phyloP scores from a whole-genome alignment of 2,113 vertebrate species.

The Glareola pratincola region DNA sequence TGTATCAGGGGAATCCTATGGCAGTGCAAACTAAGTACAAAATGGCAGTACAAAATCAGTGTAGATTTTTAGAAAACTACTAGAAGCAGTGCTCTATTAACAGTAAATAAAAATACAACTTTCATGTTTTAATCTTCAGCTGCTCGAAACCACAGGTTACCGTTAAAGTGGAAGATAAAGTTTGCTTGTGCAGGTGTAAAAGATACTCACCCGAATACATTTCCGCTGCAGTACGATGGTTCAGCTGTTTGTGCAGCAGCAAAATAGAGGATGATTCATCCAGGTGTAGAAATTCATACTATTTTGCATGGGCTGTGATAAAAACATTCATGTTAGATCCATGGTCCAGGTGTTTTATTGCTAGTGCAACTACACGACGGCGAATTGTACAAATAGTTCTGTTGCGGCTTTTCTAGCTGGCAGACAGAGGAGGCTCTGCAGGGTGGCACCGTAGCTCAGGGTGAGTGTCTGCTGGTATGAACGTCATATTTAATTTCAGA shows the following conservation, averaged over 20 bases:
- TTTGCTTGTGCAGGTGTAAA: background rate
- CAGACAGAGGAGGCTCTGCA: background rate
- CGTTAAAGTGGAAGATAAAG: fast-evolving
- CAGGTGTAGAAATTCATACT: background rate
- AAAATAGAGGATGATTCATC: background rate
- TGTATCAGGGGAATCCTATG: background rate
- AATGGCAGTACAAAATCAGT: background rate
- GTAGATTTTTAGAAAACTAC: background rate
- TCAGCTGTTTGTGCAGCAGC: background rate
- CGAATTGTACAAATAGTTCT: background rate
- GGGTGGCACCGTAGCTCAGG: background rate
- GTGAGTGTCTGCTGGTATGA: background rate
- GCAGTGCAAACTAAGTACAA: background rate
- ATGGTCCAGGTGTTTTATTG: background rate
- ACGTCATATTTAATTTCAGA: background rate
- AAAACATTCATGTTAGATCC: background rate
- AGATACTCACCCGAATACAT: background rate
- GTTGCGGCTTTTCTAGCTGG: background rate
- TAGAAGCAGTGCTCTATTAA: background rate
- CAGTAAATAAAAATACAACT: background rate
- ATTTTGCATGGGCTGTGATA: background rate
- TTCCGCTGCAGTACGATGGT: background rate
- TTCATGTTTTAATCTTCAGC: background rate
- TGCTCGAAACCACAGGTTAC: background rate
- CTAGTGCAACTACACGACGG: background rate